Base-by-base conservation (phyloP, 2,888 invertebrate genomes). In the Aethes cnicana region DNA sequence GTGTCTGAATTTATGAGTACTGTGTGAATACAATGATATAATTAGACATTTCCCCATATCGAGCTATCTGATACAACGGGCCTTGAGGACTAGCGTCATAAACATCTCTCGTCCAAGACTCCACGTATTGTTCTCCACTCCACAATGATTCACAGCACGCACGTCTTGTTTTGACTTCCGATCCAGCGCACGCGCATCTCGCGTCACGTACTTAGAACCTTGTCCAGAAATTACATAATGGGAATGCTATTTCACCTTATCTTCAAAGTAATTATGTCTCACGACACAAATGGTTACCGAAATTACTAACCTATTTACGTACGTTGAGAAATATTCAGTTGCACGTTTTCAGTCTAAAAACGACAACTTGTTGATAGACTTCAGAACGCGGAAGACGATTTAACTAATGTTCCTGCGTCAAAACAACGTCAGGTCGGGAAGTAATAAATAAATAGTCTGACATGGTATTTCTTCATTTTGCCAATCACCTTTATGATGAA, bases 351-450 rank as follows among this genome's bases (percentile, higher is more conserved):
- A 50, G 21, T 43, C 14, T 23, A 23, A 23, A 47, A 39, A 50
- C 28, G 43, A 50, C 35, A 28, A 30, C 18, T 25, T 39, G 46
- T 39, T 46, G 39, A 52, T 39, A 52, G 46, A 25, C 39, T 46
- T 46, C 30, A 33, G 32, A 52, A 52, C 44, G 37, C 52, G 52
- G 52, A 52, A 52, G 41, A 42, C 16, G 17, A 17, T 39, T 39
- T 25, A 16, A 28, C 28, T 42, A 42, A 14, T 52, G 30, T 16
- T 33, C 11, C 18, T 16, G 39, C 46, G 44, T 44, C 44, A 52
- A 50, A 44, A 52, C 44, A 44, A 17, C 41, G 28, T 42, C 16
- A 39, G 28, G 32, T 32, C 23, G 7, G 36, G 23, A 44, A 17
- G 25, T 32, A 37, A 37, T 39, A 37, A 44, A 52, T 37, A n/a